These are phyloP conservation scores for Paratrypauchen microcephalus DNA, from an alignment of 2,797 vertebrate genomes.

Conservation along the genomic window DNA sequence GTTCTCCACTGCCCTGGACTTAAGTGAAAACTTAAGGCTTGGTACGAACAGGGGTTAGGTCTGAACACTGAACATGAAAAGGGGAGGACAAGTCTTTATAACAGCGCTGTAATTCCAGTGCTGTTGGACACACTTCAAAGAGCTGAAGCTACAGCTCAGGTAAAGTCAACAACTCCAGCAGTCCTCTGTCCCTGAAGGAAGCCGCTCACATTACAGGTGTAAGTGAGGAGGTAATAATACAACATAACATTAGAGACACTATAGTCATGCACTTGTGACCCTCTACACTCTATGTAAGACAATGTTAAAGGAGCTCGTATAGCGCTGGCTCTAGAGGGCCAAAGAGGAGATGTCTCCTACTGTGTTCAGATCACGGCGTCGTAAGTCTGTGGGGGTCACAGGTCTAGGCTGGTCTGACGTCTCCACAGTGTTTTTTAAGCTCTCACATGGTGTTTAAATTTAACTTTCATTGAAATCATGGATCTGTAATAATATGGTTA, in stretches of 20 bases:
- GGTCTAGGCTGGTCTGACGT: no score
- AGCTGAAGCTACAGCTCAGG: background rate
- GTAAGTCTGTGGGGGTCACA: background rate
- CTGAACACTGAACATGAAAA: background rate
- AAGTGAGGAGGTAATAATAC: background rate
- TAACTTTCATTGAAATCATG: no score
- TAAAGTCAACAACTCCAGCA: background rate
- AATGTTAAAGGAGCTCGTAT: background rate
- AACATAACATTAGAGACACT: background rate
- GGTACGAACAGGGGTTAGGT: background rate
- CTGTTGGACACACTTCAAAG: background rate
- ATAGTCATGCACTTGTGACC: background rate
- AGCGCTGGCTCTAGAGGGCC: background rate
- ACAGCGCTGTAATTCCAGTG: background rate
- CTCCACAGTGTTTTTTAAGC: no score
- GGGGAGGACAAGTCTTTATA: background rate
- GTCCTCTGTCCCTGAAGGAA: background rate
- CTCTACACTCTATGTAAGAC: background rate
- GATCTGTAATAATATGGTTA: no score
- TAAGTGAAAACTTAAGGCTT: slow-evolving; percentile 1
- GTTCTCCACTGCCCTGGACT: background rate
- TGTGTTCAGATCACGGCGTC: no score
- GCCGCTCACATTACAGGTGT: background rate
- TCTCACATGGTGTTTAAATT: no score
- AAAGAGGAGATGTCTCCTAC: background rate